A percentile compares a stretch with the other conserved stretches of the same genome.
These are phyloP conservation scores for Chaetodon trifasciatus DNA, from an alignment of 2,797 vertebrate genomes.

Conservation along the genomic window DNA sequence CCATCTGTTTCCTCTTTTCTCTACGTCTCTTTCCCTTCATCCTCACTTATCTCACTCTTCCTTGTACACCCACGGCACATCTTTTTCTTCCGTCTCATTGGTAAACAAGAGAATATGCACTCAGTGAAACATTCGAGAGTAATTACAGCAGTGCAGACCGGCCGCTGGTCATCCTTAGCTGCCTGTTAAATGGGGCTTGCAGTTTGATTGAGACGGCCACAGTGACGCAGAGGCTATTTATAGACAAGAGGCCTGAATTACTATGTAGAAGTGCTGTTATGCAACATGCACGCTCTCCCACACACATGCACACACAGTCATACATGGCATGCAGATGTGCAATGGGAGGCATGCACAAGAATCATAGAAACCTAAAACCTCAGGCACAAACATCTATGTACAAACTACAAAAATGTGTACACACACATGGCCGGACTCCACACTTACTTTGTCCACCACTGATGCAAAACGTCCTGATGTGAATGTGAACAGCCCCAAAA, in stretches of 20 bases:
- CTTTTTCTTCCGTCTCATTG: not conserved
- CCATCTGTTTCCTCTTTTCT: no score
- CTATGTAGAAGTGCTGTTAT: conserved; percentile 1
- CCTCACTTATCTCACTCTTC: not conserved
- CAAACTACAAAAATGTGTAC: not conserved
- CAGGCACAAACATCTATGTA: no score
- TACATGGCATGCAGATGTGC: not conserved
- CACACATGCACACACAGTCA: not conserved
- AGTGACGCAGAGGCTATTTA: conserved; percentile 43
- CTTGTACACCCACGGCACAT: not conserved
- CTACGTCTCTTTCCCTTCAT: not conserved
- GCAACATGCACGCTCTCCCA: not conserved
- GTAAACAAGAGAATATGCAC: not conserved
- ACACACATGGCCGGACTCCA: no score
- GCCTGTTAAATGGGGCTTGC: conserved; percentile 39
- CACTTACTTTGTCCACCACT: no score
- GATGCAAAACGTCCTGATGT: no score
- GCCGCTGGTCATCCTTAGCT: conserved; percentile 36
- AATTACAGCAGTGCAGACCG: conserved; percentile 10
- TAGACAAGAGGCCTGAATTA: conserved; percentile 18
- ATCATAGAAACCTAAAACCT: no score
- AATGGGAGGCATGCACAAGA: not conserved
- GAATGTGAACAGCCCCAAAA: no score
- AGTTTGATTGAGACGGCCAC: conserved; percentile 36
- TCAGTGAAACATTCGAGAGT: conserved; percentile 2